Percentiles rank a stretch among this genome's conserved stretches.
phyloP scores from a whole-genome alignment of 2,888 invertebrate genomes.

The Aelia acuminata region DNA sequence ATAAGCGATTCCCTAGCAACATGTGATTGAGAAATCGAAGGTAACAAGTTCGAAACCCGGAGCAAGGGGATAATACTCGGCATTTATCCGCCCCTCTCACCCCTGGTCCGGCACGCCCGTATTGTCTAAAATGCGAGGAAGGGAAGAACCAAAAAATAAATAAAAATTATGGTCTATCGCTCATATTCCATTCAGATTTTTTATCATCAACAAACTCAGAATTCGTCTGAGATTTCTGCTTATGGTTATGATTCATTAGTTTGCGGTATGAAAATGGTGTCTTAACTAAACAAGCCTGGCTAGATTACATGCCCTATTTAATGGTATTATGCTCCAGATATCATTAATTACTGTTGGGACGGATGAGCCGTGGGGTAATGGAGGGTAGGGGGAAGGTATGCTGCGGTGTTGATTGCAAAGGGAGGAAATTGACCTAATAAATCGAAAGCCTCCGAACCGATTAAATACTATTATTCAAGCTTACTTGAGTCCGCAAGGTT shows the following conservation, averaged over 20 bases:
- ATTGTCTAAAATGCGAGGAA: no score
- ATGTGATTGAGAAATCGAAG: no score
- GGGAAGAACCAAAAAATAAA: no score
- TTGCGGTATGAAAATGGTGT: neutral
- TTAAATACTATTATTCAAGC: constrained; percentile 5
- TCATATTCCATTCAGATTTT: neutral
- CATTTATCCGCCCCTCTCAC: no score
- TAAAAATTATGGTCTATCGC: no score
- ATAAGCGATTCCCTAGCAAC: no score
- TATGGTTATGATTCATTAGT: constrained; percentile 9
- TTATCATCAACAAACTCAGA: neutral
- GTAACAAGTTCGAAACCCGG: no score
- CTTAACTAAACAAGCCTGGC: neutral
- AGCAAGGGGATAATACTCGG: no score
- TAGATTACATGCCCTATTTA: neutral
- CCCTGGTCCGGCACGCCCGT: no score
- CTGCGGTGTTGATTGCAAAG: neutral
- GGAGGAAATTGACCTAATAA: constrained; percentile 27
- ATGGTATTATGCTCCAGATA: constrained; percentile 19
- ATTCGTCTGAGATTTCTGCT: neutral
- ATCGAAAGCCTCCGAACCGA: neutral
- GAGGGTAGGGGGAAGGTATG: neutral
- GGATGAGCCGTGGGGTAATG: no score
- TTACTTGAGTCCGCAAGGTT: neutral
- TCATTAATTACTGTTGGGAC: neutral